Percentiles rank a stretch among this genome's conserved stretches.
Conservation (phyloP, 2,797 vertebrate species). For the Clarias fuscus region DNA sequence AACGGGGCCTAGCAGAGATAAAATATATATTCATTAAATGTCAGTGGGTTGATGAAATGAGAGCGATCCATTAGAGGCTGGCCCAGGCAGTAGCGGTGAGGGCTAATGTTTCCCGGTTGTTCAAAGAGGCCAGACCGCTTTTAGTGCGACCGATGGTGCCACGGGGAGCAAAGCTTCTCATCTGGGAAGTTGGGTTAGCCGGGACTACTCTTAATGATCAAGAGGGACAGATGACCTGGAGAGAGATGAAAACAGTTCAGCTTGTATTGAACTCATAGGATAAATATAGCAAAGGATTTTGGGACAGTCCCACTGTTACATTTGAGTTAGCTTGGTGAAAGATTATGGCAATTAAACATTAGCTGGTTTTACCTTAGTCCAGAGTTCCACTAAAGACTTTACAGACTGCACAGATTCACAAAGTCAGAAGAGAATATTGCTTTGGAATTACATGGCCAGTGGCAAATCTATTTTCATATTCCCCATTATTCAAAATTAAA, state of each 20-base stretch:
- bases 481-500: slow-evolving; percentile 72
- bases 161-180: slow-evolving; percentile 72
- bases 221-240: slow-evolving; percentile 38
- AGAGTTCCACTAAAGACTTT: slow-evolving; percentile 46
- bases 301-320: background rate
- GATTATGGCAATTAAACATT: slow-evolving; percentile 7
- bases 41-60: slow-evolving; percentile 87
- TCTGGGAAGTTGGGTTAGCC: slow-evolving; percentile 65
- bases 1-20: slow-evolving; percentile 80
- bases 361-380: slow-evolving; percentile 57
- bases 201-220: slow-evolving; percentile 65
- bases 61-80: slow-evolving; percentile 83
- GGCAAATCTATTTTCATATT: slow-evolving; percentile 69
- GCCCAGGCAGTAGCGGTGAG: slow-evolving; percentile 64
- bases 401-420: slow-evolving; percentile 10
- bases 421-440: slow-evolving; percentile 55
- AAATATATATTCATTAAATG: slow-evolving; percentile 90
- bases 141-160: slow-evolving; percentile 69
- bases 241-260: slow-evolving; percentile 35
- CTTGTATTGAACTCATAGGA: slow-evolving; percentile 20
- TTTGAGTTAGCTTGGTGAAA: slow-evolving; percentile 11
- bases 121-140: slow-evolving; percentile 73
- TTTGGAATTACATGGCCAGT: slow-evolving; percentile 70
- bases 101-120: slow-evolving; percentile 81
- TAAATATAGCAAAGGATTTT: slow-evolving; percentile 39